Percentiles rank a stretch among this genome's conserved stretches.
These are phyloP conservation scores for Esox lucius DNA, from an alignment of 2,797 vertebrate genomes.

Conservation along the genomic window DNA sequence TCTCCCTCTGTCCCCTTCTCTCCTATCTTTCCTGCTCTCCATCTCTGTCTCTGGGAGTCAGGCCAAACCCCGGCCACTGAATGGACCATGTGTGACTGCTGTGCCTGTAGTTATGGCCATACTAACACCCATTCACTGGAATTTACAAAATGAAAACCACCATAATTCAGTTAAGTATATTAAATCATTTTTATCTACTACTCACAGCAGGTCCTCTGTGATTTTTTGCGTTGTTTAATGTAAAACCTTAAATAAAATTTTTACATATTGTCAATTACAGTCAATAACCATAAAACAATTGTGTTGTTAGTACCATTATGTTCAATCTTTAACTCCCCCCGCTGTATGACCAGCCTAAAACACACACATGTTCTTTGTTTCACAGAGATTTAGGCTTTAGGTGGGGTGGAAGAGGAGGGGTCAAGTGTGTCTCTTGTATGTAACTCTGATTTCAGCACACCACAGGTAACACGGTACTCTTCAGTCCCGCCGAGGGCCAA, in stretches of 20 bases:
- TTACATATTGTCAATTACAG: background rate
- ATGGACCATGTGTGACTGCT: constrained; percentile 28
- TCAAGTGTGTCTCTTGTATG: constrained; percentile 11
- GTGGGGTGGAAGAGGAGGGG: background rate
- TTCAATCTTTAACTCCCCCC: background rate
- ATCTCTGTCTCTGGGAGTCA: constrained; percentile 16
- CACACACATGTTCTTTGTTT: background rate
- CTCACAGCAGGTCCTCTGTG: background rate
- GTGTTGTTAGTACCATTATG: background rate
- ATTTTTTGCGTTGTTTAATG: background rate
- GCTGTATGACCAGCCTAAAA: background rate
- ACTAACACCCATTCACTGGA: constrained; percentile 37
- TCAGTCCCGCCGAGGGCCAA: background rate
- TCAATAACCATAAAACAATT: constrained; percentile 1
- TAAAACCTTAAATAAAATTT: background rate
- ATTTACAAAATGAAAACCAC: constrained; percentile 17
- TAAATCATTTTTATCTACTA: constrained; percentile 16
- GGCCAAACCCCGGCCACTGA: constrained; percentile 41
- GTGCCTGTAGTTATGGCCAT: constrained; percentile 33
- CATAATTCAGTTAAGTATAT: constrained; percentile 15
- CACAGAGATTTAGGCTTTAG: background rate
- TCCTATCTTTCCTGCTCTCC: constrained; percentile 47
- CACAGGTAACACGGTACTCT: background rate
- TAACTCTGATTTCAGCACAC: background rate
- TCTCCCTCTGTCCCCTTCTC: constrained; percentile 5